Evolutionary conservation across 2,888 invertebrate genomes (phyloP).

Genomic region (Oligia fasciuncula): DNA sequence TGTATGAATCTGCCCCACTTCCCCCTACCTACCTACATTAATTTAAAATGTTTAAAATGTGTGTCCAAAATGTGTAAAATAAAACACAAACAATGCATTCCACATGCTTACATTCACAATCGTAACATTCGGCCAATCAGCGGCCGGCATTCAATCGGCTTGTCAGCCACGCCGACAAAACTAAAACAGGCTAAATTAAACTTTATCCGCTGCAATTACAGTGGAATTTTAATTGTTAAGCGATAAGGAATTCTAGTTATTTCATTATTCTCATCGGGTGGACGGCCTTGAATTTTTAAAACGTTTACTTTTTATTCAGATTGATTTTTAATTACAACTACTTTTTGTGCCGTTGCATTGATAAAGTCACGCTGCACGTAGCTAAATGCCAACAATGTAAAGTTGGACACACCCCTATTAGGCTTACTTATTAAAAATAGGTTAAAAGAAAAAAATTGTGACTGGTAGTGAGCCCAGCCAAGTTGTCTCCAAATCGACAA

Average conservation of each 20-base stretch:
- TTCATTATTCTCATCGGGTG: conserved; percentile 42
- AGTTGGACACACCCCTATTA: conserved; percentile 45
- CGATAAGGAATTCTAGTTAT: conserved; percentile 56
- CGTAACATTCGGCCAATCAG: conserved; percentile 67
- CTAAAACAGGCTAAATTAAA: conserved; percentile 37
- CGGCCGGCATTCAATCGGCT: conserved; percentile 69
- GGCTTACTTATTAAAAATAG: background rate
- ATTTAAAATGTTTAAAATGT: no score
- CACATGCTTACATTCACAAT: conserved; percentile 64
- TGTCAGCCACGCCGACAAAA: conserved; percentile 72
- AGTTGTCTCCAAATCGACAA: background rate
- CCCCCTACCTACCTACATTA: no score
- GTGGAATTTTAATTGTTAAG: conserved; percentile 51
- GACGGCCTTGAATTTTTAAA: conserved; percentile 61
- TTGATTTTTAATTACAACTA: conserved; percentile 59
- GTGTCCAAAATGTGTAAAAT: conserved; percentile 36
- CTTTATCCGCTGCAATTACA: conserved; percentile 31
- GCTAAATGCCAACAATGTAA: conserved; percentile 11
- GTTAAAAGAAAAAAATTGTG: background rate
- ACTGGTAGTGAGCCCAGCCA: conserved; percentile 16
- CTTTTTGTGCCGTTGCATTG: conserved; percentile 25
- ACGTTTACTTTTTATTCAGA: conserved; percentile 60
- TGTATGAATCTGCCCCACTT: no score
- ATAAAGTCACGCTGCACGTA: background rate
- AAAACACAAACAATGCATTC: conserved; percentile 62